phyloP scores from a whole-genome alignment of 2,888 invertebrate species.

The Calliphora vomitoria region DNA sequence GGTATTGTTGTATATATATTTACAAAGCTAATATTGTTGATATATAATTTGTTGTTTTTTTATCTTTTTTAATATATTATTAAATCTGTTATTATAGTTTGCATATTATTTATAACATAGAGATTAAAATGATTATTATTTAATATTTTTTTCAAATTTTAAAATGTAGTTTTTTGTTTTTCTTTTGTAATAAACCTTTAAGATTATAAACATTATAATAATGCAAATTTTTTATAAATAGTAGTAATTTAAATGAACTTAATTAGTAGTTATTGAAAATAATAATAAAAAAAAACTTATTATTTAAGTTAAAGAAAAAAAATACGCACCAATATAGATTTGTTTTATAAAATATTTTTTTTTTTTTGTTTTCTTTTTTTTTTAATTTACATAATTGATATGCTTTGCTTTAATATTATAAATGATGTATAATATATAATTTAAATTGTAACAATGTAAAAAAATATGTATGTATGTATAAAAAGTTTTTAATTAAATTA shows the following conservation, averaged over 20 bases:
- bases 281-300: slow-evolving; percentile 26
- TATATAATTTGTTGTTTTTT: slow-evolving; percentile 67
- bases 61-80: slow-evolving; percentile 11
- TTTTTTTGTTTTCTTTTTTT: slow-evolving; percentile 42
- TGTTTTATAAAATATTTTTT: slow-evolving; percentile 29
- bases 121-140: slow-evolving; percentile 57
- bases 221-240: slow-evolving; percentile 15
- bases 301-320: slow-evolving; percentile 50
- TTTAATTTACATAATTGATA: slow-evolving; percentile 65
- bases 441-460: slow-evolving; percentile 37
- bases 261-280: slow-evolving; percentile 5
- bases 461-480: not conserved
- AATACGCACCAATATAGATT: slow-evolving; percentile 66
- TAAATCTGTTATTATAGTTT: slow-evolving; percentile 55
- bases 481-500: not conserved
- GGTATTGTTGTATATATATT: slow-evolving; percentile 66
- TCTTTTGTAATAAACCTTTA: slow-evolving; percentile 33
- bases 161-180: slow-evolving; percentile 31
- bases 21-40: slow-evolving; percentile 71
- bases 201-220: slow-evolving; percentile 37
- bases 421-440: not conserved
- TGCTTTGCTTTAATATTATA: slow-evolving; percentile 63
- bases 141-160: slow-evolving; percentile 17
- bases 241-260: slow-evolving; percentile 6
- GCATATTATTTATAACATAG: slow-evolving; percentile 67